Evolutionary conservation across 2,888 invertebrate species (phyloP), one percentile per base, ranked within the genome.

Genomic region (Nomada fabriciana): DNA sequence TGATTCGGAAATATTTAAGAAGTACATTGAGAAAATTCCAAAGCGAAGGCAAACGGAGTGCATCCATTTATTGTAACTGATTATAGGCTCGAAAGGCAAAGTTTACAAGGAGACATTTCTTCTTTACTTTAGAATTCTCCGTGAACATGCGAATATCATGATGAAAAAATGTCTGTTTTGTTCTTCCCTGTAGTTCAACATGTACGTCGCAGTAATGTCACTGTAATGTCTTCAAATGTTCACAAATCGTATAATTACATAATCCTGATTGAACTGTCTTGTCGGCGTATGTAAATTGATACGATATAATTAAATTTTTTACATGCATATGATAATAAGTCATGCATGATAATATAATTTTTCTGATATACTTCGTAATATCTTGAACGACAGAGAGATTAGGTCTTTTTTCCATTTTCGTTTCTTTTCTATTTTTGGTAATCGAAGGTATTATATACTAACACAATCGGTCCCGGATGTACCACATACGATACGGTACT

Each of bases 221-320:
- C 82, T 83, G 85, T 83, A 13, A 80, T 57, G 82, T 82, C 70
- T 76, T 83, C 73, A 77, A 84, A 83, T 76, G 74, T 64, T 59
- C 75, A 87, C 78, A 81, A 67, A 77, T 78, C 82, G 85, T 87
- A 83, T 85, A 87, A 87, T 83, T 85, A 72, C 84, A 85, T 79
- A 85, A 77, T 82, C 77, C 57, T 75, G 84, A 82, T 78, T 86
- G 84, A 88, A 89, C 82, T 73, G 77, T 87, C 69, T 84, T 74
- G 79, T 84, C 82, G 80, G 65, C 43, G 84, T 89, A 85, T 88
- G 84, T 85, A 81, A 79, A 78, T 82, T 65, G 85, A 88, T 88
- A 87, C 76, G 78, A 85, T 86, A 86, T 88, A 89, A 87, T 88
- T 84, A 88, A 88, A 88, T 70, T 61, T 50, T 80, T 65, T 81